Evolutionary conservation across 2,888 invertebrate genomes (phyloP).

Genomic region (Lacanobia wlatinum): DNA sequence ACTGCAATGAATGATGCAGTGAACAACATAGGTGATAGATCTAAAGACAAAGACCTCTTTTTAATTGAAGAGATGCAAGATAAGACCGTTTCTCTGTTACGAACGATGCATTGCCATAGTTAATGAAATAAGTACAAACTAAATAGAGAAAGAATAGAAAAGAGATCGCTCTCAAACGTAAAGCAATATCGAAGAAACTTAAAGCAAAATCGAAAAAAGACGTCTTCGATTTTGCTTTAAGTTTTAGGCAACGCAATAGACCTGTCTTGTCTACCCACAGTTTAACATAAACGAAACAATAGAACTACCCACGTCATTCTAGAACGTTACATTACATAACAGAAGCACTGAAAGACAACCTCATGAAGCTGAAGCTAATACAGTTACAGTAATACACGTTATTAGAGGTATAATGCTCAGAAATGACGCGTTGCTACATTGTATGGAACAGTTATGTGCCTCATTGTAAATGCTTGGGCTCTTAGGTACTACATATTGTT

Average conservation of each 20-base stretch:
- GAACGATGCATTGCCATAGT: not conserved
- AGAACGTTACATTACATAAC: slow-evolving; percentile 48
- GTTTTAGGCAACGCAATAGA: not conserved
- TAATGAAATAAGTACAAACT: not conserved
- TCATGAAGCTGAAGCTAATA: slow-evolving; percentile 39
- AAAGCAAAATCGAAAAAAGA: not conserved
- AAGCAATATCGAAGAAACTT: not conserved
- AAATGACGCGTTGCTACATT: slow-evolving; percentile 32
- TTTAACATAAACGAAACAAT: slow-evolving; percentile 23
- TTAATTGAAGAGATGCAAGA: not conserved
- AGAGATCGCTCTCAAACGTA: not conserved
- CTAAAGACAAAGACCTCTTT: not conserved
- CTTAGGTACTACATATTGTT: slow-evolving; percentile 21
- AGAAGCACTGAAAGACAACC: slow-evolving; percentile 51
- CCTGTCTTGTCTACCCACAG: not conserved
- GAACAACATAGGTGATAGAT: not conserved
- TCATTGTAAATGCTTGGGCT: slow-evolving; percentile 25
- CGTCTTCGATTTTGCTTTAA: too few species aligned
- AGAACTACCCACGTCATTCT: slow-evolving; percentile 16
- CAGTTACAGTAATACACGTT: slow-evolving; percentile 53
- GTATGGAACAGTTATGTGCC: slow-evolving; percentile 35
- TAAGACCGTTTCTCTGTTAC: not conserved
- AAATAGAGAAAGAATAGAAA: not conserved
- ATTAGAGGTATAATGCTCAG: slow-evolving; percentile 49
- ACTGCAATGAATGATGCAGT: too few species aligned